These are phyloP conservation scores for Trissolcus basalis DNA, from an alignment of 1,140 invertebrate species.

Conservation along the genomic window DNA sequence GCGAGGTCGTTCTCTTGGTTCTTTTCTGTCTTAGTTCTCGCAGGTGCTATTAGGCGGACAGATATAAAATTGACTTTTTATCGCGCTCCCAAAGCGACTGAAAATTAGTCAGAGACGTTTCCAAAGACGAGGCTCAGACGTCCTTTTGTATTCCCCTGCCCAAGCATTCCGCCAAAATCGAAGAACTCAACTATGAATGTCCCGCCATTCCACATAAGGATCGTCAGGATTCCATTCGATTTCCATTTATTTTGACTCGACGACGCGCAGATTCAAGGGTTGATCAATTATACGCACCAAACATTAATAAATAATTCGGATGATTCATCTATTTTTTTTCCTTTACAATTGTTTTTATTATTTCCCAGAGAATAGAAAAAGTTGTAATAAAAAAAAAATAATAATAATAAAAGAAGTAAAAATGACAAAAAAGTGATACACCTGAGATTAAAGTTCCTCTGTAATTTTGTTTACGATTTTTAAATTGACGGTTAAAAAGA, in stretches of 20 bases:
- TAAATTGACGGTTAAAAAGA: too few species aligned
- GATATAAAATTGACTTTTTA: conserved; percentile 73
- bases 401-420: too few species aligned
- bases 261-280: neutral
- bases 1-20: conserved; percentile 48
- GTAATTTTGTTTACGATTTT: too few species aligned
- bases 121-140: conserved; percentile 47
- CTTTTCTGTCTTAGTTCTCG: conserved; percentile 23
- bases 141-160: conserved; percentile 48
- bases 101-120: conserved; percentile 69
- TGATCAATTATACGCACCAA: too few species aligned
- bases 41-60: conserved; percentile 61
- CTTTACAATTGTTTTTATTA: too few species aligned
- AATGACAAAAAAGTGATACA: too few species aligned
- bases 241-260: conserved; percentile 3
- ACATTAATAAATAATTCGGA: too few species aligned
- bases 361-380: too few species aligned
- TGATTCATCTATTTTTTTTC: too few species aligned
- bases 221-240: conserved; percentile 28
- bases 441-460: too few species aligned
- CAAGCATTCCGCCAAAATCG: conserved; percentile 48
- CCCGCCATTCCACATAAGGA: conserved; percentile 24
- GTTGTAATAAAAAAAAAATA: too few species aligned
- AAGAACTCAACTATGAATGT: conserved; percentile 36
- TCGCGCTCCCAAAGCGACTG: conserved; percentile 63